Base-by-base conservation (phyloP, 2,888 invertebrate species). In the Drosophila sordidula region DNA sequence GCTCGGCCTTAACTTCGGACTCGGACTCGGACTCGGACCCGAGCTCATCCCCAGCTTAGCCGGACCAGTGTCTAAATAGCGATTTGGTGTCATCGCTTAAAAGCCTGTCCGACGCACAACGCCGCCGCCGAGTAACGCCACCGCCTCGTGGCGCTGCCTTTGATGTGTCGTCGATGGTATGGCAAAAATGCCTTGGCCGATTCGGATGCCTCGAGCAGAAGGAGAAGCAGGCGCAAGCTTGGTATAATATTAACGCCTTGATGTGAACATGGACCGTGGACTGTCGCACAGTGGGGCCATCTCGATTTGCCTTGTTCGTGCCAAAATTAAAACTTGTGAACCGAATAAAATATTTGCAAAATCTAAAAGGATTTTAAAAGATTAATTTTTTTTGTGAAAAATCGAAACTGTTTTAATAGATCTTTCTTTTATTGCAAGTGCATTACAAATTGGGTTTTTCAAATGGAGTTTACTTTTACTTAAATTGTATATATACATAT, bases 31-130 rank as follows among this genome's bases (percentile, higher is more conserved):
- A 38, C 49, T 22, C 12, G 22, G 12, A 8, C 50, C 34, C 34
- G 29, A 49, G 50, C 46, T 44, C 16, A 16, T 12, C 8, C 36
- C 14, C 32, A 22, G 32, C 25, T 32, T n/a, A 52, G 12, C 22
- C 46, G 46, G 51, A 55, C 61, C 83, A 86, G 86, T 80, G 86
- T 85, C 91, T 90, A 91, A 91, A 91, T 91, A 91, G 91, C 91
- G 89, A 91, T 91, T 91, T 89, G 91, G 90, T 91, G 91, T 91
- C 91, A 89, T 90, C 90, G 88, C 89, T 90, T 91, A 91, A 91
- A 91, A 91, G 91, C 91, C 91, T 91, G 91, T 89, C 89, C 89
- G 65, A 72, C 80, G 74, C 80, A 78, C 79, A 75, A 81, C 67
- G 68, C 70, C 58, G 70, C 56, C 61, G 74, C 80, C 61, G 72